Percentiles rank a stretch among this genome's conserved stretches.
Conservation (phyloP, 2,888 invertebrate genomes). For the Nymphalis urticae region DNA sequence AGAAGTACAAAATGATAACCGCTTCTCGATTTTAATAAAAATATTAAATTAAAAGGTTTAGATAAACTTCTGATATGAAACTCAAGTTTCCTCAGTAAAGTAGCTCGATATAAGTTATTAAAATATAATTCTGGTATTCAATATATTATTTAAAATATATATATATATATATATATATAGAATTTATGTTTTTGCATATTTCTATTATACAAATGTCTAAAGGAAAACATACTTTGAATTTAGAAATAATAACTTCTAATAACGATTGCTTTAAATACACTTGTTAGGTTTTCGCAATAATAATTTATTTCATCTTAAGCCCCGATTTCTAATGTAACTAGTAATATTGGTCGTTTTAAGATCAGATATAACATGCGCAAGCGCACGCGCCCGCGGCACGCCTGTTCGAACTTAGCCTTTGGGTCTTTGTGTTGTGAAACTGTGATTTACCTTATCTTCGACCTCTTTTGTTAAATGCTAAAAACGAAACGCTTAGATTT, state of each 20-base stretch:
- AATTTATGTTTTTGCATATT: too few species aligned
- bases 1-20: too few species aligned
- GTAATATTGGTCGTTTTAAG: constrained; percentile 38
- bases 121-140: too few species aligned
- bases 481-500: constrained; percentile 13
- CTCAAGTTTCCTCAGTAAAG: too few species aligned
- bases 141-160: too few species aligned
- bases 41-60: too few species aligned
- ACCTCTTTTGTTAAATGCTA: constrained; percentile 30
- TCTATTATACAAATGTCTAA: too few species aligned
- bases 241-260: not conserved
- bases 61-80: too few species aligned
- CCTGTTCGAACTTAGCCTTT: constrained; percentile 46
- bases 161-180: too few species aligned
- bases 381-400: constrained; percentile 50
- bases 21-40: too few species aligned
- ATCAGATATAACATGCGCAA: constrained; percentile 46
- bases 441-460: constrained; percentile 33
- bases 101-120: too few species aligned
- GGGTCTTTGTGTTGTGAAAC: constrained; percentile 34
- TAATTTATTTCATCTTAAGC: constrained; percentile 29
- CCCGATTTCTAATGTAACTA: constrained; percentile 35
- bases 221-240: too few species aligned
- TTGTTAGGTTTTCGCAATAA: constrained; percentile 10
- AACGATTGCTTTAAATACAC: not conserved